These are phyloP conservation scores for Sphaerophoria taeniata DNA, from an alignment of 2,888 invertebrate species.

Conservation along the genomic window DNA sequence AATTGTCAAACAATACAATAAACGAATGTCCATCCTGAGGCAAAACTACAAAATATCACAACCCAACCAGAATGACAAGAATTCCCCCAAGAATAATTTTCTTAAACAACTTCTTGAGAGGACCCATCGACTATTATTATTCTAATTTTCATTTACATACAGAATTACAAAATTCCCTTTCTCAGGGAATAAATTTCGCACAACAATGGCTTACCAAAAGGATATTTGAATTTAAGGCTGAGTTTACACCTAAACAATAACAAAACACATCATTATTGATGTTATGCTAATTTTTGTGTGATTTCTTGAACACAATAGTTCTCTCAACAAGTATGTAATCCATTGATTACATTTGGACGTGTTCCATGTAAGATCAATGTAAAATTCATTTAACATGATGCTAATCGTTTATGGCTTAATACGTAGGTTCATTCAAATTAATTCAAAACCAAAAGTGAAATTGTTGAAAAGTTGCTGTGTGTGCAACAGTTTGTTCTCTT, in stretches of 20 bases:
- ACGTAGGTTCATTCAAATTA: slow-evolving; percentile 29
- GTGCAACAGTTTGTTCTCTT: slow-evolving; percentile 41
- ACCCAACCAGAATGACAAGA: slow-evolving; percentile 57
- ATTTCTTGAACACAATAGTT: slow-evolving; percentile 26
- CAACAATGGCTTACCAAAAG: slow-evolving; percentile 2
- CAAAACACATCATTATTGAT: slow-evolving; percentile 29
- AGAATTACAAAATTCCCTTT: slow-evolving; percentile 36
- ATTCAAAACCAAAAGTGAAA: slow-evolving; percentile 47
- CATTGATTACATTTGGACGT: slow-evolving; percentile 49
- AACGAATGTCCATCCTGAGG: no score
- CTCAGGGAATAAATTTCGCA: slow-evolving; percentile 13
- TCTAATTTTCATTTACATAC: slow-evolving; percentile 61
- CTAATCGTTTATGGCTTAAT: background rate
- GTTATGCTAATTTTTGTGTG: slow-evolving; percentile 58
- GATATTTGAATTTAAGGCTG: slow-evolving; percentile 14
- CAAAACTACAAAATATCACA: no score
- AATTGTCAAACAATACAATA: no score
- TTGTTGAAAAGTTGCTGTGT: slow-evolving; percentile 34
- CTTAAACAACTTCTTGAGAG: no score
- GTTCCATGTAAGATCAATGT: slow-evolving; percentile 16
- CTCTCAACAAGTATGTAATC: slow-evolving; percentile 27
- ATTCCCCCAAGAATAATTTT: slow-evolving; percentile 45
- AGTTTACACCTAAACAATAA: slow-evolving; percentile 23
- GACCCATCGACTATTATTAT: slow-evolving; percentile 39
- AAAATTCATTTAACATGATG: slow-evolving; percentile 15